A percentile compares a stretch with the other conserved stretches of the same genome.
These are phyloP conservation scores for Blera fallax DNA, from an alignment of 2,888 invertebrate species.

Conservation along the genomic window DNA sequence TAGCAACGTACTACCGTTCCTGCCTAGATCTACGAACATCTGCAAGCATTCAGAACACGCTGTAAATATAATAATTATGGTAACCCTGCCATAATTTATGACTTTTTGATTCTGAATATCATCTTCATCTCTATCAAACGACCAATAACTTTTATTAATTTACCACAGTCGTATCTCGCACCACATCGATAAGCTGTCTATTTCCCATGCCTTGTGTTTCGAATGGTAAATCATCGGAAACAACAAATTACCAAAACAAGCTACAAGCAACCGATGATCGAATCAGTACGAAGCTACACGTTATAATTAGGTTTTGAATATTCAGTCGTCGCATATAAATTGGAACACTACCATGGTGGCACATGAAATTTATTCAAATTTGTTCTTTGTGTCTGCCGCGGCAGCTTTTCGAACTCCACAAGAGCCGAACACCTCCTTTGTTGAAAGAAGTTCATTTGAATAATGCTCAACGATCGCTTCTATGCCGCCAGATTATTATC, in stretches of 20 bases:
- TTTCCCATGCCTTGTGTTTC: constrained; percentile 61
- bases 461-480: constrained; percentile 54
- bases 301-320: constrained; percentile 69
- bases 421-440: constrained; percentile 61
- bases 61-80: constrained; percentile 60
- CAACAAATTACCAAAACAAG: constrained; percentile 67
- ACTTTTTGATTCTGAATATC: constrained; percentile 50
- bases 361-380: constrained; percentile 66
- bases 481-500: constrained; percentile 66
- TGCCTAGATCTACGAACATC: neutral
- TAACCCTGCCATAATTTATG: constrained; percentile 64
- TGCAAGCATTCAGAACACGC: constrained; percentile 14
- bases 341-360: constrained; percentile 71
- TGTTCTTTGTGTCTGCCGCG: constrained; percentile 61
- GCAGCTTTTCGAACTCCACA: constrained; percentile 56
- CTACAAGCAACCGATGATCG: constrained; percentile 55
- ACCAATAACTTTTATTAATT: constrained; percentile 65
- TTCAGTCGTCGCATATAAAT: constrained; percentile 71
- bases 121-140: constrained; percentile 58
- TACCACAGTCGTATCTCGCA: constrained; percentile 64
- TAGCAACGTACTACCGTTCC: neutral
- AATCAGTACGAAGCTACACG: constrained; percentile 34
- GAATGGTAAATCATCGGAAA: constrained; percentile 60
- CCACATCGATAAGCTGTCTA: constrained; percentile 54
- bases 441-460: constrained; percentile 54